phyloP scores from a whole-genome alignment of 2,888 invertebrate species.

The Perizoma flavofasciatum region DNA sequence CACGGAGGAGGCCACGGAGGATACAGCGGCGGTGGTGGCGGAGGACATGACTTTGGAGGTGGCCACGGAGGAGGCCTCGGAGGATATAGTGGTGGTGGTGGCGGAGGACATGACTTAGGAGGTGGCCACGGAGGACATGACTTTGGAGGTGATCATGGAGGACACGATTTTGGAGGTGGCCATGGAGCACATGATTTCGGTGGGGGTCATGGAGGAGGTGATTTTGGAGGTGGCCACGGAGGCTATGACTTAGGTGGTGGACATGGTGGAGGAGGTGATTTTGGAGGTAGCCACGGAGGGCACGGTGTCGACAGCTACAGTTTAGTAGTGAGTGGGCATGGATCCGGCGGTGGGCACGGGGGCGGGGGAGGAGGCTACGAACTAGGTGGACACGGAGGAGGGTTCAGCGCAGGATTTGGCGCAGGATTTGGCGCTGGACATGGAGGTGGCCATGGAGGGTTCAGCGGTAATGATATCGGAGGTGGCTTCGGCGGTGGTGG shows the following conservation, averaged over 20 bases:
- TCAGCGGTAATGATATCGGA: conserved; percentile 38
- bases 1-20: conserved; percentile 56
- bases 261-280: conserved; percentile 33
- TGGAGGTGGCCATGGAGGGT: conserved; percentile 67
- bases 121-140: conserved; percentile 60
- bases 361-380: conserved; percentile 45
- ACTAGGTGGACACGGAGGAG: conserved; percentile 32
- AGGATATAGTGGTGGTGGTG: conserved; percentile 40
- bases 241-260: conserved; percentile 37
- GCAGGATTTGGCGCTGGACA: conserved; percentile 56
- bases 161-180: conserved; percentile 44
- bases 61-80: conserved; percentile 43
- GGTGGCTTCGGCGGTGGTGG: conserved; percentile 47
- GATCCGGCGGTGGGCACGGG: conserved; percentile 52
- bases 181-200: conserved; percentile 41
- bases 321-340: conserved; percentile 54
- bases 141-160: conserved; percentile 42
- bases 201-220: conserved; percentile 50
- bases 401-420: conserved; percentile 54
- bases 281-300: conserved; percentile 30
- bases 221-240: conserved; percentile 44
- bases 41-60: conserved; percentile 43
- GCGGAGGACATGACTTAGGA: conserved; percentile 48
- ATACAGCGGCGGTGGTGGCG: conserved; percentile 38
- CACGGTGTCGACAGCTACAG: conserved; percentile 50